These are phyloP conservation scores for Hirtodrosophila cameraria DNA, from an alignment of 2,888 invertebrate species.

Conservation along the genomic window DNA sequence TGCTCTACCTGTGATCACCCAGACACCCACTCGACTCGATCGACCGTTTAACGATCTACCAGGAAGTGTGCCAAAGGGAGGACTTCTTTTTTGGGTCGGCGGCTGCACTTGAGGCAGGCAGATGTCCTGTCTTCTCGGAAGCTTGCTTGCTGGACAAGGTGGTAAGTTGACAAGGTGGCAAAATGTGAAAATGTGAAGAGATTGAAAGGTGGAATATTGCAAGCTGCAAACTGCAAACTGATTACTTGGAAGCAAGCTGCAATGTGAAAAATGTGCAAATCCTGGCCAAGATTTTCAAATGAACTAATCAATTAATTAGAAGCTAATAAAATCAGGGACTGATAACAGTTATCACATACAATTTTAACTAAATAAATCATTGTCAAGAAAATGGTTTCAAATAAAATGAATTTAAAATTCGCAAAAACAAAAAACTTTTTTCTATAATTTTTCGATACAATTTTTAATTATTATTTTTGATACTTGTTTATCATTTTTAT, in stretches of 20 bases:
- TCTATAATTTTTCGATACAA: too few species aligned
- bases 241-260: constrained; percentile 41
- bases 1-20: constrained; percentile 57
- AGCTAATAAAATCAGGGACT: background rate
- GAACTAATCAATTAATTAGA: constrained; percentile 16
- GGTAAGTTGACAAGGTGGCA: constrained; percentile 37
- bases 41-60: too few species aligned
- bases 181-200: constrained; percentile 1
- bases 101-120: constrained; percentile 60
- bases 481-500: too few species aligned
- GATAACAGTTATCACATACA: too few species aligned
- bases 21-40: background rate
- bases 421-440: too few species aligned
- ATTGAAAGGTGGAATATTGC: constrained; percentile 25
- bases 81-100: constrained; percentile 33
- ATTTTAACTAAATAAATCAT: too few species aligned
- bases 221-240: constrained; percentile 43
- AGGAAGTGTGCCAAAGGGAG: constrained; percentile 57
- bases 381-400: too few species aligned
- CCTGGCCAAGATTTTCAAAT: constrained; percentile 19
- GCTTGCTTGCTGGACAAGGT: constrained; percentile 60
- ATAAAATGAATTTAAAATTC: too few species aligned
- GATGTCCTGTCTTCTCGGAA: constrained; percentile 71
- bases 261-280: constrained; percentile 10
- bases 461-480: too few species aligned